These are phyloP conservation scores for Apotomis turbidana DNA, from an alignment of 2,888 invertebrate species.

Conservation along the genomic window DNA sequence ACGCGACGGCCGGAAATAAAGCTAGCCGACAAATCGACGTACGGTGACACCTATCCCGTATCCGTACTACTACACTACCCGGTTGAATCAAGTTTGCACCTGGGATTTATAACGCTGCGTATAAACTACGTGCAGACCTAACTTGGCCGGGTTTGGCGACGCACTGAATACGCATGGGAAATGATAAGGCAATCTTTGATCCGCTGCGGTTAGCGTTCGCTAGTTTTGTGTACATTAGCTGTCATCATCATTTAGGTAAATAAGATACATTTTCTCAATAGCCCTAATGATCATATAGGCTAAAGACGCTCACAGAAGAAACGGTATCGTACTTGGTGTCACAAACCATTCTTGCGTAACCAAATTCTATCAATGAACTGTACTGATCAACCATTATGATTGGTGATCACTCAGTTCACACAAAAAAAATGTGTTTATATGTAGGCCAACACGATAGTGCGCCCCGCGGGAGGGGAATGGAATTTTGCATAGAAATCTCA, in stretches of 20 bases:
- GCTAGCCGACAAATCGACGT: slow-evolving; percentile 67
- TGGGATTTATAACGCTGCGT: neutral
- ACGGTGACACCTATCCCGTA: slow-evolving; percentile 31
- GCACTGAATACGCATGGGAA: neutral
- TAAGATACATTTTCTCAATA: slow-evolving; percentile 1
- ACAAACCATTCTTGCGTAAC: too few species aligned
- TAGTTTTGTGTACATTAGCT: slow-evolving; percentile 1
- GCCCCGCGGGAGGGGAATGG: too few species aligned
- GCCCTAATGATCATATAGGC: neutral
- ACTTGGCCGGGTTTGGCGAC: neutral
- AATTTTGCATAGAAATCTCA: too few species aligned
- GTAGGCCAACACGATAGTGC: too few species aligned
- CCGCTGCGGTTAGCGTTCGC: slow-evolving; percentile 7
- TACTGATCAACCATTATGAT: too few species aligned
- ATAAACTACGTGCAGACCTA: neutral
- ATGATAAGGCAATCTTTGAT: slow-evolving; percentile 10
- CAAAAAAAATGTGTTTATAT: too few species aligned
- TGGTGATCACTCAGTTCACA: too few species aligned
- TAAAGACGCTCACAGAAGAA: too few species aligned
- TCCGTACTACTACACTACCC: neutral
- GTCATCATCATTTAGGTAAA: slow-evolving; percentile 15
- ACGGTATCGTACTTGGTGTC: too few species aligned
- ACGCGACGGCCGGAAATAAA: slow-evolving; percentile 80
- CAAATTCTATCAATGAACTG: too few species aligned
- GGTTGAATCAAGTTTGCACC: neutral